These are phyloP conservation scores for Falcunculus frontatus DNA, from an alignment of 2,113 vertebrate genomes.

Conservation along the genomic window DNA sequence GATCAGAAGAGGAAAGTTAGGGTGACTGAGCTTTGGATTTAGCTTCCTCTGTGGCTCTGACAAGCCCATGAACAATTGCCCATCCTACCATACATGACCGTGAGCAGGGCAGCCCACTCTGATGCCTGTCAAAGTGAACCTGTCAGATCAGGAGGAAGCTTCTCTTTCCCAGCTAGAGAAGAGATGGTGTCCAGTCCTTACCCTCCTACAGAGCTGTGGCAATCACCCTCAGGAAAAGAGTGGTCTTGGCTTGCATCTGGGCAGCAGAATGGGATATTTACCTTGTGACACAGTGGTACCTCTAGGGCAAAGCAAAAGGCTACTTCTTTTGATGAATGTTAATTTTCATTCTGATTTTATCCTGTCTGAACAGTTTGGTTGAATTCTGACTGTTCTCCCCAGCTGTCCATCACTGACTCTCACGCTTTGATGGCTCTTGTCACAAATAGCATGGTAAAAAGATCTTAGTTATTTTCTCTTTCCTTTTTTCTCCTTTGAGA, in stretches of 20 bases:
- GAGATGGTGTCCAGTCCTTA: not conserved
- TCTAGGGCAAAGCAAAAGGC: not conserved
- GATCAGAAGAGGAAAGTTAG: not conserved
- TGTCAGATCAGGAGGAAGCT: not conserved
- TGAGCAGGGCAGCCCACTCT: not conserved
- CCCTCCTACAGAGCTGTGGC: not conserved
- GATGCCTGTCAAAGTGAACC: not conserved
- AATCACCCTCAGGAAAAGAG: not conserved
- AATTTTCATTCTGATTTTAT: not conserved
- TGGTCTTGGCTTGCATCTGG: not conserved
- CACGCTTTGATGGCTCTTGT: not conserved
- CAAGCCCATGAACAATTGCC: not conserved
- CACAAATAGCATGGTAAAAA: not conserved
- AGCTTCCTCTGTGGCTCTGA: not conserved
- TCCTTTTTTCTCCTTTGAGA: not conserved
- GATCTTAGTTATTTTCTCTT: not conserved
- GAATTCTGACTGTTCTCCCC: not conserved
- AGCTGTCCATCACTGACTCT: not conserved
- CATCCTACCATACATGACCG: accelerated
- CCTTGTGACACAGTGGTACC: not conserved
- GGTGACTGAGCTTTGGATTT: not conserved
- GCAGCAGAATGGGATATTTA: not conserved
- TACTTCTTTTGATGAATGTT: not conserved
- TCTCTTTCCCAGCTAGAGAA: not conserved
- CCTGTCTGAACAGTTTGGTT: not conserved